A percentile compares a stretch with the other conserved stretches of the same genome.
phyloP scores from a whole-genome alignment of 2,113 vertebrate species.

The Xenus cinereus region DNA sequence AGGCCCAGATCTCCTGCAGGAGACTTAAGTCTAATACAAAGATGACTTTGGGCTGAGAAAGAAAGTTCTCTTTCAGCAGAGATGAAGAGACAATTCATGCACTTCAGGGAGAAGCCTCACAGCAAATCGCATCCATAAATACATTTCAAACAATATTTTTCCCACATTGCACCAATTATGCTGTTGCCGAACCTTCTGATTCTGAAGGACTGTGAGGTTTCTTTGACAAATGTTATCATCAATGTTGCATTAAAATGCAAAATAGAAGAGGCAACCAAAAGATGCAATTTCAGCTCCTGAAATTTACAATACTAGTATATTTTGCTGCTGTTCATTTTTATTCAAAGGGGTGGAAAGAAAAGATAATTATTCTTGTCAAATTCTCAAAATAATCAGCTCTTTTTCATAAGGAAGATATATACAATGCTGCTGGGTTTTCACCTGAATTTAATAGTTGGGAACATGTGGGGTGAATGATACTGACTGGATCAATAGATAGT shows the following conservation, averaged over 20 bases:
- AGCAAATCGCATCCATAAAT: slow-evolving; percentile 67
- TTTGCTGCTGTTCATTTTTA: slow-evolving; percentile 35
- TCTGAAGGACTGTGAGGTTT: slow-evolving; percentile 52
- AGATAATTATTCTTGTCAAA: slow-evolving; percentile 52
- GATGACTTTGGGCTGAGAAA: neutral
- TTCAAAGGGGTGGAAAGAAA: neutral
- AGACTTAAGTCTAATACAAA: neutral
- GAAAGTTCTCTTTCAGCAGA: slow-evolving; percentile 52
- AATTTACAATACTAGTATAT: slow-evolving; percentile 31
- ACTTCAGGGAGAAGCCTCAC: slow-evolving; percentile 58
- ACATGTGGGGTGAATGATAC: neutral
- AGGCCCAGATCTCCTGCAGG: neutral
- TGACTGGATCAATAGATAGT: neutral
- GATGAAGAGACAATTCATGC: slow-evolving; percentile 57
- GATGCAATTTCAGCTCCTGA: slow-evolving; percentile 49
- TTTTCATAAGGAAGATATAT: neutral
- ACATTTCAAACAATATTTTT: slow-evolving; percentile 63
- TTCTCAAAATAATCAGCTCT: slow-evolving; percentile 46
- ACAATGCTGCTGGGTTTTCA: neutral
- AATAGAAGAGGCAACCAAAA: slow-evolving; percentile 54
- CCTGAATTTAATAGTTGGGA: neutral
- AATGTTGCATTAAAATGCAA: slow-evolving; percentile 63
- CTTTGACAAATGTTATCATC: slow-evolving; percentile 65
- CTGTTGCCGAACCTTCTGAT: slow-evolving; percentile 35
- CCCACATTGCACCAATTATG: slow-evolving; percentile 52